Base-by-base conservation (phyloP, 2,113 vertebrate genomes). In the Muntiacus muntjak region DNA sequence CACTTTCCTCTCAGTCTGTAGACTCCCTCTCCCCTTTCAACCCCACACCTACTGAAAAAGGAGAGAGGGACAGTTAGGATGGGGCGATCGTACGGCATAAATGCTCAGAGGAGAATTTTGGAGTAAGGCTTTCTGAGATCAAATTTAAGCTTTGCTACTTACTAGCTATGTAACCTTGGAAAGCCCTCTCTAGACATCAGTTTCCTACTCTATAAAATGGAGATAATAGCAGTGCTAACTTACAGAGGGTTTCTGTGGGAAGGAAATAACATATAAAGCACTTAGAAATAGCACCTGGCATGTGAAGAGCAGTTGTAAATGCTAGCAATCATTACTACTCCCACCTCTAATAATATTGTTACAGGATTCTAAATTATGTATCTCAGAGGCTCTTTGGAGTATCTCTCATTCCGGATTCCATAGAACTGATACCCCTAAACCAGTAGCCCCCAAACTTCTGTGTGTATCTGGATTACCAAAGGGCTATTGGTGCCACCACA, bases 301-400 rank as follows among this genome's bases (percentile, higher is more conserved):
- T 2, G 0, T 2, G 26, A 21, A 9, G 21, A 12, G 1, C 21
- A 57, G 36, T 47, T 2, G 3, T 21, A 52, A 47, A 40, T 30
- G 76, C 26, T 26, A 28, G 58, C 13, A 33, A 7, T 13, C 26
- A 4, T 50, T 11, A 10, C 84, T 17, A 14, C 7, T 26, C 2
- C 60, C 11, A 11, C 30, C 2, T 25, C n/a, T 7, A 3, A 17
- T 57, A n/a, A 36, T 67, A 7, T 7, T 1, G 19, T 43, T 67
- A 10, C 1, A 30, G 55, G 54, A 43, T 45, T 57, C 28, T 23
- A 45, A 43, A 25, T 12, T 57, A n/a, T 30, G 4, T 21, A 8
- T 36, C 55, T 60, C 25, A n/a, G 74, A n/a, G n/a, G 62, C 33
- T 50, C 93, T 40, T 43, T 4, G 45, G 30, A 79, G 26, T 7